phyloP scores from a whole-genome alignment of 2,113 vertebrate genomes.

The Procapra przewalskii region DNA sequence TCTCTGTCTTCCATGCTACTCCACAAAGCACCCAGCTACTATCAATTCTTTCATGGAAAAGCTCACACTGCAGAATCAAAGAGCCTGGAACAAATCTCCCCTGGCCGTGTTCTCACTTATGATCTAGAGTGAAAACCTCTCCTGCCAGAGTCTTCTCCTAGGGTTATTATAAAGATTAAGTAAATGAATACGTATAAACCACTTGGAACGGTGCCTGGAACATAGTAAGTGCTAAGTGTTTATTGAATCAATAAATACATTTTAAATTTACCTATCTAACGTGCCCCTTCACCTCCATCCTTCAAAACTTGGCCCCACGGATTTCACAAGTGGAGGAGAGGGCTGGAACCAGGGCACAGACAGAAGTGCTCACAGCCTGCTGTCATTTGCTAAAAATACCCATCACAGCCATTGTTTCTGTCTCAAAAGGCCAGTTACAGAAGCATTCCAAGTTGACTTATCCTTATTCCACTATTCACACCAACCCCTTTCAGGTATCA shows the following conservation, averaged over 20 bases:
- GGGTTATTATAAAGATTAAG: not conserved
- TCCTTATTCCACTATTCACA: not conserved
- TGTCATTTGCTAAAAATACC: not conserved
- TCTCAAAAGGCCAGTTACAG: not conserved
- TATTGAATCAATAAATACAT: not conserved
- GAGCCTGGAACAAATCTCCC: not conserved
- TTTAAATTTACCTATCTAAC: not conserved
- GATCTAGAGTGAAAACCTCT: not conserved
- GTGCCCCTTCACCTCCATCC: not conserved
- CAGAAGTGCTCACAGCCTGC: not conserved
- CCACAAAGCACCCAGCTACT: not conserved
- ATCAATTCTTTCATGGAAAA: not conserved
- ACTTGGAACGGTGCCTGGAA: not conserved
- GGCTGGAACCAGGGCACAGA: not conserved
- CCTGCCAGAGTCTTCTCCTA: not conserved
- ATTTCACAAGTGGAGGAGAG: not conserved
- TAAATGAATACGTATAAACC: not conserved
- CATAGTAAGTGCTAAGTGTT: not conserved
- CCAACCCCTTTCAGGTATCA: not conserved
- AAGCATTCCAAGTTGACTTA: not conserved
- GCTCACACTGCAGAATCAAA: not conserved
- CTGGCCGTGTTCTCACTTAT: not conserved
- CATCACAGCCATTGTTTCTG: not conserved
- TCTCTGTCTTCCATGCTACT: not conserved
- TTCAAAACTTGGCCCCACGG: not conserved